Evolutionary conservation across 1,140 invertebrate species (phyloP).

Genomic region (Drosophila lini): DNA sequence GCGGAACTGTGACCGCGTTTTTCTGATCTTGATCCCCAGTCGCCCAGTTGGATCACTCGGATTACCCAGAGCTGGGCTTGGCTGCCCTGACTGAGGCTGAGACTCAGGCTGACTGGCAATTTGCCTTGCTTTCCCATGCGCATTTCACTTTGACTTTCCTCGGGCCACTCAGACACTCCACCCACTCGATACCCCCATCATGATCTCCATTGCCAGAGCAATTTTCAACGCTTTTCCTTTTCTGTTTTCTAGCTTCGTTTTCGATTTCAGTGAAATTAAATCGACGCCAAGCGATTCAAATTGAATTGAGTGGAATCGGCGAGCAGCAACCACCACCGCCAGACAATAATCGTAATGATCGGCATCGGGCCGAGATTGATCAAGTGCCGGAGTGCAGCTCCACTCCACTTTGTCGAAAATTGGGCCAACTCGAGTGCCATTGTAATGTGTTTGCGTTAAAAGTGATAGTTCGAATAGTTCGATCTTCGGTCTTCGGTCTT

Average conservation of each 20-base stretch:
- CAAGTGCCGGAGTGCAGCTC: slow-evolving; percentile 48
- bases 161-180: slow-evolving; percentile 49
- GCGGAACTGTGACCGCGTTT: slow-evolving; percentile 72
- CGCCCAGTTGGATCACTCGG: slow-evolving; percentile 24
- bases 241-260: slow-evolving; percentile 37
- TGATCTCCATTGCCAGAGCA: slow-evolving; percentile 62
- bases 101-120: slow-evolving; percentile 52
- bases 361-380: slow-evolving; percentile 33
- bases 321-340: background rate
- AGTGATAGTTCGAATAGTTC: slow-evolving; percentile 63
- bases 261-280: slow-evolving; percentile 64
- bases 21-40: slow-evolving; percentile 66
- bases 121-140: slow-evolving; percentile 75
- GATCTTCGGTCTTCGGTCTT: slow-evolving; percentile 11
- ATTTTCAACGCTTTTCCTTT: slow-evolving; percentile 81
- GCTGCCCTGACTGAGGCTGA: slow-evolving; percentile 1
- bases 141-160: slow-evolving; percentile 81
- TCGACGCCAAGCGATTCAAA: slow-evolving; percentile 36
- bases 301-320: slow-evolving; percentile 62
- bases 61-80: slow-evolving; percentile 28
- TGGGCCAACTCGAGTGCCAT: slow-evolving; percentile 73
- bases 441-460: slow-evolving; percentile 38
- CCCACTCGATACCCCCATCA: slow-evolving; percentile 50
- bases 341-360: slow-evolving; percentile 66
- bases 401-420: slow-evolving; percentile 67